These are phyloP conservation scores for Globia sparganii DNA, from an alignment of 2,888 invertebrate genomes.

Conservation along the genomic window DNA sequence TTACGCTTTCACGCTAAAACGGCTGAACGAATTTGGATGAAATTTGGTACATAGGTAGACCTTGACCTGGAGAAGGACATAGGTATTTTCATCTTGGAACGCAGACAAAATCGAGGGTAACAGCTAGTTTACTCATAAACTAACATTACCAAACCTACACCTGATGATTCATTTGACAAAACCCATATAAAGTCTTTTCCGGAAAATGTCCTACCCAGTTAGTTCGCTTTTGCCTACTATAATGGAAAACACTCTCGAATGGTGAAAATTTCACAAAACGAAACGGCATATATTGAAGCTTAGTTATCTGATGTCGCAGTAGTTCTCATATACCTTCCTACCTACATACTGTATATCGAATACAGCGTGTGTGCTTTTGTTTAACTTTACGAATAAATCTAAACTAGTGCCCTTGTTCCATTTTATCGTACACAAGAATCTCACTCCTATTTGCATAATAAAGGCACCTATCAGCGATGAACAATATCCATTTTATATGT, in stretches of 20 bases:
- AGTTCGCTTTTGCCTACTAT: neutral
- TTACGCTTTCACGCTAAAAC: too few species aligned
- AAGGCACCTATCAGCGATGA: constrained; percentile 65
- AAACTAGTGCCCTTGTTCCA: constrained; percentile 58
- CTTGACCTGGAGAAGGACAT: too few species aligned
- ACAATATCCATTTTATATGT: constrained; percentile 64
- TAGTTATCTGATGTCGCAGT: constrained; percentile 27
- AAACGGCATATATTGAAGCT: neutral
- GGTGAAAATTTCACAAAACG: neutral
- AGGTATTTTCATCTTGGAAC: too few species aligned
- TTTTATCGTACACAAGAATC: constrained; percentile 60
- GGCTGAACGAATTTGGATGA: too few species aligned
- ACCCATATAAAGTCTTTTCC: neutral
- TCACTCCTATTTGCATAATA: constrained; percentile 66
- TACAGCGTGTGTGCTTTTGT: constrained; percentile 56
- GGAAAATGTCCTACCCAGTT: neutral
- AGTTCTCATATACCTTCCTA: constrained; percentile 8
- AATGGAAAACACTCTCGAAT: neutral
- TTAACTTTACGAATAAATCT: constrained; percentile 65
- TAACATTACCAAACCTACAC: too few species aligned
- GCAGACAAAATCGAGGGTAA: too few species aligned
- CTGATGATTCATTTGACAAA: neutral
- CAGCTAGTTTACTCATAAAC: too few species aligned
- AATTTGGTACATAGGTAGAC: too few species aligned
- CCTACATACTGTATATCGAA: constrained; percentile 15